A percentile compares a stretch with the other conserved stretches of the same genome.
Evolutionary conservation across 2,797 vertebrate species (phyloP).

Genomic region (Periophthalmus magnuspinnatus): DNA sequence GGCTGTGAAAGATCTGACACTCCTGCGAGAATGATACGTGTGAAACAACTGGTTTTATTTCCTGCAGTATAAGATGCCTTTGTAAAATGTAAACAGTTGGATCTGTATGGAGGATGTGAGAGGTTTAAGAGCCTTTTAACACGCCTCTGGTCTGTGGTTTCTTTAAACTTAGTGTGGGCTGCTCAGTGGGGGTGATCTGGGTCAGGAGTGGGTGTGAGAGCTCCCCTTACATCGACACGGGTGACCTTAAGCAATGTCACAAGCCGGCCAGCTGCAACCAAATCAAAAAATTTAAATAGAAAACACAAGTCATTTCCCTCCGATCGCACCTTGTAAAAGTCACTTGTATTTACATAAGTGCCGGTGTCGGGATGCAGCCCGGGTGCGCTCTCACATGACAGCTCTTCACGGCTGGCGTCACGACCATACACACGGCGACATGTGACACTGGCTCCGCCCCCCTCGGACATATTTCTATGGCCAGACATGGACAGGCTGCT

Average conservation of each 20-base stretch:
- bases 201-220: constrained; percentile 13
- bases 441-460: constrained; percentile 47
- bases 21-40: background rate
- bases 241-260: constrained; percentile 10
- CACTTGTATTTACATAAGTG: constrained; percentile 15
- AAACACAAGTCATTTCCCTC: background rate
- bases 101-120: background rate
- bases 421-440: constrained; percentile 41
- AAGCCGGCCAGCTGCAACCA: constrained; percentile 1
- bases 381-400: constrained; percentile 47
- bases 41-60: too few relatives aligned
- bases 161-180: background rate
- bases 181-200: background rate
- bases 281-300: background rate
- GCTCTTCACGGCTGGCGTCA: constrained; percentile 26
- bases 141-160: background rate
- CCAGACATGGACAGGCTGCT: constrained; percentile 36
- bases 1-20: background rate
- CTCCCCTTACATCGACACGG: constrained; percentile 5
- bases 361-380: constrained; percentile 47
- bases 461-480: constrained; percentile 48
- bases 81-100: background rate
- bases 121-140: background rate
- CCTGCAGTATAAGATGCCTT: background rate
- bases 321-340: constrained; percentile 4